A percentile compares a stretch with the other conserved stretches of the same genome.
Conservation (phyloP, 2,113 vertebrate genomes). For the Amblyornis subalaris region DNA sequence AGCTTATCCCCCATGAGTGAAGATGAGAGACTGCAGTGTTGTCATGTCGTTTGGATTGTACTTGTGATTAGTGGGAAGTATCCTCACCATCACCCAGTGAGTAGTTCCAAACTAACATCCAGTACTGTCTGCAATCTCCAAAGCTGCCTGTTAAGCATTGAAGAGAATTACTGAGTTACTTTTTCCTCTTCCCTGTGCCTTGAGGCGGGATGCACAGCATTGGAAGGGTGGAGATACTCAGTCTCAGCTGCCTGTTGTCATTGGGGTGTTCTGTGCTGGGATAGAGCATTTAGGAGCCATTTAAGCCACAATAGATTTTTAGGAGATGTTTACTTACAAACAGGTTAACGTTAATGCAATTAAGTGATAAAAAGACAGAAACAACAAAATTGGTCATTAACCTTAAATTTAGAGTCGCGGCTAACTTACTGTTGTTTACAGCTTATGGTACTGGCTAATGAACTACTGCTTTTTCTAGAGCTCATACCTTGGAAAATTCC, state of each 20-base stretch:
- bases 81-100: not conserved
- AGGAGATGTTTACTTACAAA: not conserved
- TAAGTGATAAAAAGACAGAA: not conserved
- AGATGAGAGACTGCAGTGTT: not conserved
- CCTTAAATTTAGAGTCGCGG: not conserved
- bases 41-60: not conserved
- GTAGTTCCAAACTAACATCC: not conserved
- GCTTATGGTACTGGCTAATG: not conserved
- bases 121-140: not conserved
- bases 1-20: rapidly evolving
- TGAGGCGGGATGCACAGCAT: not conserved
- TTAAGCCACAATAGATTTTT: not conserved
- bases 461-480: not conserved
- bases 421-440: not conserved
- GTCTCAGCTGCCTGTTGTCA: not conserved
- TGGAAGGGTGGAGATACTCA: not conserved
- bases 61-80: not conserved
- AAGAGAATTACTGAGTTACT: not conserved
- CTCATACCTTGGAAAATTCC: not conserved
- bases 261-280: not conserved
- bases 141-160: not conserved
- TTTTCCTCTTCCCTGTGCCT: not conserved
- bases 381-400: not conserved
- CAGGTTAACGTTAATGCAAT: not conserved
- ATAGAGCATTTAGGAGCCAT: not conserved